phyloP scores from a whole-genome alignment of 2,797 vertebrate genomes.

The Australoheros facetus region DNA sequence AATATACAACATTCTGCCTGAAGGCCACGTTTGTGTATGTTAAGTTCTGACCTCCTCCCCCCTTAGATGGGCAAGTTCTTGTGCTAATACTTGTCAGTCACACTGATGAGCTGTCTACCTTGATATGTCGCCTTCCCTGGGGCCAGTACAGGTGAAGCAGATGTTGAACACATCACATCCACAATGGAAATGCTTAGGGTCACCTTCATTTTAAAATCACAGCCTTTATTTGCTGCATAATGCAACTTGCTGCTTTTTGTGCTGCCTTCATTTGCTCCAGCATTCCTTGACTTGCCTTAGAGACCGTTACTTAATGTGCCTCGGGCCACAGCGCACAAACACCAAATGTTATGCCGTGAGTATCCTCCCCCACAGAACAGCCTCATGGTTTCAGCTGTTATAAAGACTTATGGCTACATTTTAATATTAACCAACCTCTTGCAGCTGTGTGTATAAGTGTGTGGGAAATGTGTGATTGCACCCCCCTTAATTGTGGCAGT shows the following conservation, averaged over 20 bases:
- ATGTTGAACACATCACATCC: conserved; percentile 20
- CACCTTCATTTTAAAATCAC: conserved; percentile 17
- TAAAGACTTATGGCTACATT: background rate
- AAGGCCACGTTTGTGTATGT: conserved; percentile 29
- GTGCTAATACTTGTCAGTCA: conserved; percentile 40
- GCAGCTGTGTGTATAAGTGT: background rate
- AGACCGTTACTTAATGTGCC: background rate
- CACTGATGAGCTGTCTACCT: conserved; percentile 38
- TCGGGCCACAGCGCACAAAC: background rate
- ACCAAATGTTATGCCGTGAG: background rate
- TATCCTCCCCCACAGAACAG: background rate
- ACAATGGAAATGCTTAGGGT: background rate
- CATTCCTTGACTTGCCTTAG: background rate
- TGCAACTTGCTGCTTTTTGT: background rate
- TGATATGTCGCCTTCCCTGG: conserved; percentile 4
- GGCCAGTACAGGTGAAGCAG: conserved; percentile 34
- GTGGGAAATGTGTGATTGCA: background rate
- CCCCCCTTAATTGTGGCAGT: background rate
- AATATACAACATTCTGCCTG: conserved; percentile 6
- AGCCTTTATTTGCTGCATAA: background rate
- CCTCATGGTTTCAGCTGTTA: background rate
- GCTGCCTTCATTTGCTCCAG: background rate
- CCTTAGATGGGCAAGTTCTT: conserved; percentile 20
- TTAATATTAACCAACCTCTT: background rate
- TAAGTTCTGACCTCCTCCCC: conserved; percentile 16